Evolutionary conservation across 2,888 invertebrate genomes (phyloP).

Genomic region (Catocala sponsa): DNA sequence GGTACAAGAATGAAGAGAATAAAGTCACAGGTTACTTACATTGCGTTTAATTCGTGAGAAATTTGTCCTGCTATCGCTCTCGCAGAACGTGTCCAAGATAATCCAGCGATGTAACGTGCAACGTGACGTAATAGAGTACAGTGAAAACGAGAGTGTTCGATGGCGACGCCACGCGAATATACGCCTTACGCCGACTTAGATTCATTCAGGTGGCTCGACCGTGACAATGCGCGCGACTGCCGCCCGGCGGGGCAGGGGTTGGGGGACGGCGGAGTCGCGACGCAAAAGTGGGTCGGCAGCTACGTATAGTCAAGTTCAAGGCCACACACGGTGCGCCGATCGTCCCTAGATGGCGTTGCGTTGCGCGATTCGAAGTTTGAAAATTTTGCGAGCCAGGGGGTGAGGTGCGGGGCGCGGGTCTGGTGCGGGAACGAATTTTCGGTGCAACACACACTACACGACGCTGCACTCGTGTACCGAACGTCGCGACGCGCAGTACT

Average conservation of each 20-base stretch:
- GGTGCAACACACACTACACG: constrained; percentile 84
- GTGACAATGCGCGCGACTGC: constrained; percentile 73
- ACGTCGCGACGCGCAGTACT: constrained; percentile 85
- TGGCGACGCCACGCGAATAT: constrained; percentile 66
- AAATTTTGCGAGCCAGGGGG: constrained; percentile 81
- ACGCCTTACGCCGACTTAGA: constrained; percentile 70
- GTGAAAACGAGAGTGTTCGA: constrained; percentile 77
- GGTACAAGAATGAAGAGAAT: constrained; percentile 19
- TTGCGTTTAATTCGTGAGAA: constrained; percentile 41
- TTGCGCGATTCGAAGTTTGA: constrained; percentile 77
- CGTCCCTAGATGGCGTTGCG: constrained; percentile 85
- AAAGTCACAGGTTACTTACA: constrained; percentile 34
- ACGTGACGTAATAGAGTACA: constrained; percentile 73
- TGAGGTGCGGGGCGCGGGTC: constrained; percentile 72
- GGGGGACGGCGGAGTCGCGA: constrained; percentile 49
- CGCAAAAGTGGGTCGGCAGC: constrained; percentile 83
- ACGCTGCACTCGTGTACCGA: constrained; percentile 85
- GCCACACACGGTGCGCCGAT: constrained; percentile 74
- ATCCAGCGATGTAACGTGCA: constrained; percentile 68
- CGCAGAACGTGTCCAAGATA: constrained; percentile 59
- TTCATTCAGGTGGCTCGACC: constrained; percentile 79
- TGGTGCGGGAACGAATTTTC: constrained; percentile 83
- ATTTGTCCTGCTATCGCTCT: constrained; percentile 48
- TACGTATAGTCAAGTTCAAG: constrained; percentile 86
- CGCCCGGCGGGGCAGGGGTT: constrained; percentile 60